A percentile compares a stretch with the other conserved stretches of the same genome.
These are phyloP conservation scores for Crambe crambe DNA, from an alignment of 37 sponge, comb jelly and placozoan species.

Conservation along the genomic window DNA sequence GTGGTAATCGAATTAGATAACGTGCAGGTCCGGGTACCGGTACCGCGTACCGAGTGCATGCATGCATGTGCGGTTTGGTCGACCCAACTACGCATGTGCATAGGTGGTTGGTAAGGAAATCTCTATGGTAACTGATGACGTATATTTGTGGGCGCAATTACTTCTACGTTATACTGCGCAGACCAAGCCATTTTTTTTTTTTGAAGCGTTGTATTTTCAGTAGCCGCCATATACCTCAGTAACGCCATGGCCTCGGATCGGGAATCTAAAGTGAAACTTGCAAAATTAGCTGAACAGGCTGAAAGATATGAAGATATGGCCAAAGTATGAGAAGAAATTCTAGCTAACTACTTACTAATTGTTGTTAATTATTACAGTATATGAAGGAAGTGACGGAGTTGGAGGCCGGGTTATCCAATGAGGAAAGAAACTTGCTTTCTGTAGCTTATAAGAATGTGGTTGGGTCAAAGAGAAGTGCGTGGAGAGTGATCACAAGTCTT, in stretches of 20 bases:
- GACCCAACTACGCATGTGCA: too few relatives aligned
- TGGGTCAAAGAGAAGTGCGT: conserved; percentile 74
- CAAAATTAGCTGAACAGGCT: conserved; percentile 66
- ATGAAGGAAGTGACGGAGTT: conserved; percentile 60
- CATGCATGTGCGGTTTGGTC: too few relatives aligned
- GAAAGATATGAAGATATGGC: conserved; percentile 80
- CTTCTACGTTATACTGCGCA: background rate
- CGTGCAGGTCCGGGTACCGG: too few relatives aligned
- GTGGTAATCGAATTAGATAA: too few relatives aligned
- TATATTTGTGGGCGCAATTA: background rate
- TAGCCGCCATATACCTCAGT: too few relatives aligned
- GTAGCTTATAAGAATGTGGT: conserved; percentile 92
- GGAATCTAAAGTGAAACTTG: too few relatives aligned
- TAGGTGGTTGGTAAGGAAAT: background rate
- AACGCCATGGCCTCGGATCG: too few relatives aligned
- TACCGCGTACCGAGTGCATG: too few relatives aligned
- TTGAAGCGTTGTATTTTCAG: too few relatives aligned
- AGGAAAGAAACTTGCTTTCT: conserved; percentile 77
- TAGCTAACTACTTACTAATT: background rate
- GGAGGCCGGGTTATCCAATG: conserved; percentile 8
- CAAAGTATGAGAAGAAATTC: conserved; percentile 16
- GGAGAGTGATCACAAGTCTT: conserved; percentile 73
- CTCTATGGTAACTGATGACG: conserved; percentile 6
- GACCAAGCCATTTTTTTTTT: too few relatives aligned
- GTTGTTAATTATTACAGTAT: conserved; percentile 23